phyloP scores from a whole-genome alignment of 2,888 invertebrate species.

The Dryococelus australis region DNA sequence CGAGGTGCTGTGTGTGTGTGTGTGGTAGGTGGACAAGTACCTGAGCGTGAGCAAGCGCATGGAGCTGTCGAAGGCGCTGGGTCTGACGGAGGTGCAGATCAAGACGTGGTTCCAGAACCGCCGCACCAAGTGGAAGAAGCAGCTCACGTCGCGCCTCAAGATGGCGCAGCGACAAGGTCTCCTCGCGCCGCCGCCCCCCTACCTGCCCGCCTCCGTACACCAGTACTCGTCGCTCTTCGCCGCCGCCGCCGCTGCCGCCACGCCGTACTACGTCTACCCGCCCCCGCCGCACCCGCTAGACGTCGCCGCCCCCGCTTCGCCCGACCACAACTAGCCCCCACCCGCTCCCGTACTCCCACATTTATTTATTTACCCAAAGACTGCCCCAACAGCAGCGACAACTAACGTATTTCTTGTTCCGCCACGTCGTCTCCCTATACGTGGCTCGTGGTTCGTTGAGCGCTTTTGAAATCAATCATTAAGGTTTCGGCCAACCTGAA shows the following conservation, averaged over 20 bases:
- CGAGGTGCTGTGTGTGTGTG: neutral
- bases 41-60: constrained; percentile 94
- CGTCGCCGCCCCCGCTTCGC: neutral
- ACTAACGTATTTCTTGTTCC: too few relatives aligned
- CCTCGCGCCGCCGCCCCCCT: constrained; percentile 66
- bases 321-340: neutral
- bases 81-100: constrained; percentile 92
- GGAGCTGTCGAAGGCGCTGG: constrained; percentile 89
- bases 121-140: constrained; percentile 97
- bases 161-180: constrained; percentile 87
- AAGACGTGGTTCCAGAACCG: constrained; percentile 98
- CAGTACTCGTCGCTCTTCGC: constrained; percentile 67
- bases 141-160: constrained; percentile 87
- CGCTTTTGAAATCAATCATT: too few relatives aligned
- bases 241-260: neutral
- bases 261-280: too few relatives aligned
- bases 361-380: too few relatives aligned
- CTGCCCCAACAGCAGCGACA: too few relatives aligned
- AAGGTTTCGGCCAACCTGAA: too few relatives aligned
- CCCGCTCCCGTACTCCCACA: too few relatives aligned
- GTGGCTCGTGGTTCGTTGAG: too few relatives aligned
- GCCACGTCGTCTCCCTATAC: too few relatives aligned
- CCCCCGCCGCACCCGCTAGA: too few relatives aligned
- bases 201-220: constrained; percentile 33
- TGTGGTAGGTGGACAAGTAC: constrained; percentile 83